phyloP scores from a whole-genome alignment of 2,797 vertebrate genomes.

The Valencia hispanica region DNA sequence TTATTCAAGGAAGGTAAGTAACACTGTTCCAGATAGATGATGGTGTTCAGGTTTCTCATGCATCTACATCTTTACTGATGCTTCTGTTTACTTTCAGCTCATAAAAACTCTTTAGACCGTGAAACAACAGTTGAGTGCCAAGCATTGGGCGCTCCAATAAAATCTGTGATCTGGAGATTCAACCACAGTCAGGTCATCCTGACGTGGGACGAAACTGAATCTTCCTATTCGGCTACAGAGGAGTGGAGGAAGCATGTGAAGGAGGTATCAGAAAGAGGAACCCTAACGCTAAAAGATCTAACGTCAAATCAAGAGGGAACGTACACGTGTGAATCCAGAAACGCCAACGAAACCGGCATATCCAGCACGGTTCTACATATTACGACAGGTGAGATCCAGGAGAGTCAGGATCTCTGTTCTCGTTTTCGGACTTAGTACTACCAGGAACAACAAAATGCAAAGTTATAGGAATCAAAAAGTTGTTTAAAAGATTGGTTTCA shows the following conservation, averaged over 20 bases:
- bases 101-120: rapidly evolving
- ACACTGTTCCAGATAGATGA: background rate
- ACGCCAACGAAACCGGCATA: rapidly evolving
- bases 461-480: background rate
- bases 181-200: conserved; percentile 13
- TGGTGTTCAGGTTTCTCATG: background rate
- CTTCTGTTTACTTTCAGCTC: conserved; percentile 1
- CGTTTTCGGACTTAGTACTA: background rate
- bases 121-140: background rate
- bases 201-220: background rate
- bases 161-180: conserved; percentile 18
- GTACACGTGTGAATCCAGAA: conserved; percentile 2
- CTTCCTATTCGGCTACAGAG: background rate
- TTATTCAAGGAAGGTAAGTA: conserved; percentile 31
- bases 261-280: background rate
- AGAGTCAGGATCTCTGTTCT: background rate
- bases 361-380: background rate
- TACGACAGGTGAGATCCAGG: background rate
- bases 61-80: background rate
- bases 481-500: background rate
- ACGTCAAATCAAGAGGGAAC: background rate
- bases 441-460: background rate
- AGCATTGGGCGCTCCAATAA: rapidly evolving
- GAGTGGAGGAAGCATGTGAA: conserved; percentile 13
- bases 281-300: conserved; percentile 7